A percentile compares a stretch with the other conserved stretches of the same genome.
These are phyloP conservation scores for Lasaia peninsularis DNA, from an alignment of 1,140 invertebrate species.

Conservation along the genomic window DNA sequence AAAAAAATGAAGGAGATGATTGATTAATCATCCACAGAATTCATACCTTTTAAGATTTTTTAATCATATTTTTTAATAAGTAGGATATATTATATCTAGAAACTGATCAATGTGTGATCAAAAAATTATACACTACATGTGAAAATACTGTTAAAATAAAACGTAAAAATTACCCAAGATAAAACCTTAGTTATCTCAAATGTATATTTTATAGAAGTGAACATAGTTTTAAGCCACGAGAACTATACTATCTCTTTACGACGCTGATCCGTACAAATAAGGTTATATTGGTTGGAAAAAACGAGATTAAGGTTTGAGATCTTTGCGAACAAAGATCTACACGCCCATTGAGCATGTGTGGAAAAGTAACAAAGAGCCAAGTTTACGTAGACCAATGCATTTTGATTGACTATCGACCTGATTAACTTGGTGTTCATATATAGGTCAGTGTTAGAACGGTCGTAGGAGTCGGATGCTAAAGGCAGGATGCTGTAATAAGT, in stretches of 20 bases:
- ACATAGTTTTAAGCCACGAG: too few relatives aligned
- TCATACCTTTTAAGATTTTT: too few relatives aligned
- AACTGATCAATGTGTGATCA: too few relatives aligned
- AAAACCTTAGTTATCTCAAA: too few relatives aligned
- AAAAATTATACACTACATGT: too few relatives aligned
- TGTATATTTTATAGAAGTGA: too few relatives aligned
- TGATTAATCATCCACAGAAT: too few relatives aligned
- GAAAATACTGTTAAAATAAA: too few relatives aligned
- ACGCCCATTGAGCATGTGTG: constrained; percentile 31
- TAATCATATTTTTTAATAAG: too few relatives aligned
- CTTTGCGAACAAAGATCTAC: constrained; percentile 28
- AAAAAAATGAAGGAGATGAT: too few relatives aligned
- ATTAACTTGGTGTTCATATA: constrained; percentile 51
- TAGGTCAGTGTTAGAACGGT: constrained; percentile 61
- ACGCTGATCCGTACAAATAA: constrained; percentile 47
- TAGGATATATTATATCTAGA: too few relatives aligned
- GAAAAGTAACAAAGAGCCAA: constrained; percentile 19
- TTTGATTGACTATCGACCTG: constrained; percentile 59
- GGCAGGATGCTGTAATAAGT: constrained; percentile 58
- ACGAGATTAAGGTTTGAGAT: constrained; percentile 61
- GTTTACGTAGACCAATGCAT: constrained; percentile 23
- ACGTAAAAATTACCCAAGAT: too few relatives aligned
- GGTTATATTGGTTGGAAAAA: constrained; percentile 68
- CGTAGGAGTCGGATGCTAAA: constrained; percentile 42
- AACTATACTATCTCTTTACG: neutral